Percentiles rank a stretch among this genome's conserved stretches.
Evolutionary conservation across 2,113 vertebrate genomes (phyloP).

Genomic region (Syrrhaptes paradoxus): DNA sequence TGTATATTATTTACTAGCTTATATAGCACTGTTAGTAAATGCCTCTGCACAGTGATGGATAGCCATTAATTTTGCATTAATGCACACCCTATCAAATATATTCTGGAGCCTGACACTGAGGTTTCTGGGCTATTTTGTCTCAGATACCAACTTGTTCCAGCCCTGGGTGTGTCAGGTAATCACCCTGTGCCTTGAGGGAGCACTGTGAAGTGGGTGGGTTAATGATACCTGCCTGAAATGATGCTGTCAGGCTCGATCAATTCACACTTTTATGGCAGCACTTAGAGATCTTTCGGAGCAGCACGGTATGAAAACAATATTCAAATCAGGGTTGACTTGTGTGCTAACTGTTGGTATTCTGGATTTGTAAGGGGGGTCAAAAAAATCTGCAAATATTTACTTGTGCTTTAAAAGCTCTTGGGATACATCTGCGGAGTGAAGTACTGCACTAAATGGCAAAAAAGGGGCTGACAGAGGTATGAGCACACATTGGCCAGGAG

Average conservation of each 20-base stretch:
- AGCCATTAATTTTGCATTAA: constrained; percentile 24
- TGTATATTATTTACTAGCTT: background rate
- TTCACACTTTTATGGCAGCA: background rate
- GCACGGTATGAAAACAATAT: background rate
- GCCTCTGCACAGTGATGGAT: background rate
- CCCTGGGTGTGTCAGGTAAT: background rate
- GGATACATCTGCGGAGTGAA: background rate
- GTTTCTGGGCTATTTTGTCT: background rate
- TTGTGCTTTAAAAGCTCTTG: background rate
- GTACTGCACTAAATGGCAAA: background rate
- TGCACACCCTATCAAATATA: background rate
- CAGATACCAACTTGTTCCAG: background rate
- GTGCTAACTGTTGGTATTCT: background rate
- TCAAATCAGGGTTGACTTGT: background rate
- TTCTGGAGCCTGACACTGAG: background rate
- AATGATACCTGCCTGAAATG: background rate
- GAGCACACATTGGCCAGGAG: background rate
- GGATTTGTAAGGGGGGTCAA: background rate
- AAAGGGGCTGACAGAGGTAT: background rate
- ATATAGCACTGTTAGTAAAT: background rate
- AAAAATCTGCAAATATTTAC: background rate
- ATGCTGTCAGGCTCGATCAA: background rate
- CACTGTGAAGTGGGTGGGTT: background rate
- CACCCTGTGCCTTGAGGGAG: background rate
- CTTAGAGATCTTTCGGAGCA: background rate